Conservation (phyloP, 2,113 vertebrate genomes). For the Trachemys scripta region DNA sequence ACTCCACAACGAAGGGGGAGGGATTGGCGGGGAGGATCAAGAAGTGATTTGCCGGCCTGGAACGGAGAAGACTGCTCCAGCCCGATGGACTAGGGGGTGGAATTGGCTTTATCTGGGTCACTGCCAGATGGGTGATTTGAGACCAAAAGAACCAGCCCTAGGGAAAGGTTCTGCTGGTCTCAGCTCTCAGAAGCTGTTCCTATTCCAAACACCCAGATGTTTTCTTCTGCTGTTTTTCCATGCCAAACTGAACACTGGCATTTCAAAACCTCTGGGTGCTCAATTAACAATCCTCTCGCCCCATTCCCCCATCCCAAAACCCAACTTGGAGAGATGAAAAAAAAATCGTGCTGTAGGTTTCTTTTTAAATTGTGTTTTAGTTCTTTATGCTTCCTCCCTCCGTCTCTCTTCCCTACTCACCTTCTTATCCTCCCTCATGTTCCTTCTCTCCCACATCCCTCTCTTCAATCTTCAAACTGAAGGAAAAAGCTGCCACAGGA, state of each 20-base stretch:
- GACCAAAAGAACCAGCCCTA: not conserved
- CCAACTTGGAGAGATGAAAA: not conserved
- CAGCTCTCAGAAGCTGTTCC: not conserved
- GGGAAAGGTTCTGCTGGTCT: not conserved
- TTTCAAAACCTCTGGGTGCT: not conserved
- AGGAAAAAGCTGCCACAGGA: not conserved
- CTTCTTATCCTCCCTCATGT: not conserved
- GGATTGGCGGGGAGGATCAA: not conserved
- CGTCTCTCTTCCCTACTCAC: not conserved
- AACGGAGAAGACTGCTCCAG: not conserved
- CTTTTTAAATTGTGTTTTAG: not conserved
- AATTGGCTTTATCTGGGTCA: not conserved
- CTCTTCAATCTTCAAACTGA: not conserved
- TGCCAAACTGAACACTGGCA: not conserved
- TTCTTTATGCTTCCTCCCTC: not conserved
- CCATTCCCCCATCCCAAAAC: not conserved
- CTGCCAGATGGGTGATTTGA: not conserved
- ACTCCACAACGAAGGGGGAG: not conserved
- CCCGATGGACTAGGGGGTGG: not conserved
- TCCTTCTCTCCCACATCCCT: not conserved
- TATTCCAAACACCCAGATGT: not conserved
- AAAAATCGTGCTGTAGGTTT: not conserved
- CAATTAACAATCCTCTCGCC: not conserved
- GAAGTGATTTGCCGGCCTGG: not conserved
- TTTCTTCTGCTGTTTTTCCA: constrained; percentile 33